phyloP scores from a whole-genome alignment of 2,797 vertebrate species.

The Argyrosomus regius region DNA sequence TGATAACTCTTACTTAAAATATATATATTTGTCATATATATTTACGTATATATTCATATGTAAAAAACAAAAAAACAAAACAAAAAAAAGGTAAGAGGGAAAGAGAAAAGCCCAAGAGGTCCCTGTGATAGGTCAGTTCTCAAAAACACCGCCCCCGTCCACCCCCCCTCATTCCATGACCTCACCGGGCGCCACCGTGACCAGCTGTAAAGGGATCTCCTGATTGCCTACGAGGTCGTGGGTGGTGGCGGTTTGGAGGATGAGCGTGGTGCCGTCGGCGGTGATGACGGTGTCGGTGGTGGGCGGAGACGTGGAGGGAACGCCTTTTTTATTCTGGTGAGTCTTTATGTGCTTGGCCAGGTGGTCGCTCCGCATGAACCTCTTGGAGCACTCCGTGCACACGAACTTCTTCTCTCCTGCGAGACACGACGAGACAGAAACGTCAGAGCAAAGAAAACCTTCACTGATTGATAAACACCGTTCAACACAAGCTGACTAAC shows the following conservation, averaged over 20 bases:
- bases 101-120: conserved; percentile 75
- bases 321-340: conserved; percentile 99
- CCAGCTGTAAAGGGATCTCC: conserved; percentile 99
- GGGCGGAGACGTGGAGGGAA: conserved; percentile 90
- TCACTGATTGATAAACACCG: background rate
- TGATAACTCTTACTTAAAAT: conserved; percentile 89
- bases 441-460: background rate
- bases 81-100: conserved; percentile 86
- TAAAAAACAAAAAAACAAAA: conserved; percentile 82
- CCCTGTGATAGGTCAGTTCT: conserved; percentile 85
- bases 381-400: conserved; percentile 97
- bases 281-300: conserved; percentile 93
- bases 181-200: conserved; percentile 97
- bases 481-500: no score
- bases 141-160: conserved; percentile 45
- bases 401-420: conserved; percentile 99
- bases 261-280: conserved; percentile 96
- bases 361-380: conserved; percentile 99
- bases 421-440: background rate
- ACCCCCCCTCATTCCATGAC: conserved; percentile 93
- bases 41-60: conserved; percentile 89
- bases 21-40: conserved; percentile 90
- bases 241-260: conserved; percentile 91
- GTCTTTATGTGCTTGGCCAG: conserved; percentile 99
- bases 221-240: conserved; percentile 97